These are phyloP conservation scores for Drosophila limbata DNA, from an alignment of 2,888 invertebrate species.

Conservation along the genomic window DNA sequence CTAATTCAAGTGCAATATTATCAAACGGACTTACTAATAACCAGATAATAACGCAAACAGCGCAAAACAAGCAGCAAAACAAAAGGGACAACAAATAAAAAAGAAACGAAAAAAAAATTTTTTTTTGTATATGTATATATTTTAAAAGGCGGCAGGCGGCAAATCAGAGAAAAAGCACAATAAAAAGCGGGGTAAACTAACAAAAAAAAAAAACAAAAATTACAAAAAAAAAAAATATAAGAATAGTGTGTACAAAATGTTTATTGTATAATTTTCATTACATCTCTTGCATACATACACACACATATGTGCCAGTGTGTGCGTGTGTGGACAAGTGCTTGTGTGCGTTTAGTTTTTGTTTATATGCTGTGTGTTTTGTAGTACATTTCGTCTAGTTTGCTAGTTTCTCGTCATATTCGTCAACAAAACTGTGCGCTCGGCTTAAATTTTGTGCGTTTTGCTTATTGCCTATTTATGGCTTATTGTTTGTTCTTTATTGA, in stretches of 20 bases:
- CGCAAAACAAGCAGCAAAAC: constrained; percentile 55
- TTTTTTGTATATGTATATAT: constrained; percentile 10
- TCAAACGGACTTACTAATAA: constrained; percentile 42
- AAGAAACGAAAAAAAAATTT: constrained; percentile 17
- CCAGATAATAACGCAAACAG: constrained; percentile 41
- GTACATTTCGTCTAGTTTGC: constrained; percentile 35
- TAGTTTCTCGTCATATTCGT: constrained; percentile 57
- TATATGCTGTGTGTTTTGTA: constrained; percentile 45
- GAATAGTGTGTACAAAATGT: constrained; percentile 62
- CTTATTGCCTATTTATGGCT: constrained; percentile 33
- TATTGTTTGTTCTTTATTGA: constrained; percentile 58
- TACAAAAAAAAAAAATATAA: constrained; percentile 19
- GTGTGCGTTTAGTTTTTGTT: constrained; percentile 59
- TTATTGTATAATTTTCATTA: constrained; percentile 74
- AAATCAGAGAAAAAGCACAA: constrained; percentile 28
- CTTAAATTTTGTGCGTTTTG: constrained; percentile 32
- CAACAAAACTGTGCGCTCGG: constrained; percentile 58
- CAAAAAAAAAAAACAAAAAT: constrained; percentile 15
- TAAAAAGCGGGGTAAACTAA: constrained; percentile 43
- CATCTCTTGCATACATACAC: constrained; percentile 29
- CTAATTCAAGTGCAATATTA: constrained; percentile 59
- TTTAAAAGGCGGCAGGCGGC: constrained; percentile 45
- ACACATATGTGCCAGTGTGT: constrained; percentile 20
- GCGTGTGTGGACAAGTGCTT: constrained; percentile 22
- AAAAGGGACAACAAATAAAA: constrained; percentile 55